A percentile compares a stretch with the other conserved stretches of the same genome.
Evolutionary conservation across 2,888 invertebrate species (phyloP).

Genomic region (Cryptops parisi): DNA sequence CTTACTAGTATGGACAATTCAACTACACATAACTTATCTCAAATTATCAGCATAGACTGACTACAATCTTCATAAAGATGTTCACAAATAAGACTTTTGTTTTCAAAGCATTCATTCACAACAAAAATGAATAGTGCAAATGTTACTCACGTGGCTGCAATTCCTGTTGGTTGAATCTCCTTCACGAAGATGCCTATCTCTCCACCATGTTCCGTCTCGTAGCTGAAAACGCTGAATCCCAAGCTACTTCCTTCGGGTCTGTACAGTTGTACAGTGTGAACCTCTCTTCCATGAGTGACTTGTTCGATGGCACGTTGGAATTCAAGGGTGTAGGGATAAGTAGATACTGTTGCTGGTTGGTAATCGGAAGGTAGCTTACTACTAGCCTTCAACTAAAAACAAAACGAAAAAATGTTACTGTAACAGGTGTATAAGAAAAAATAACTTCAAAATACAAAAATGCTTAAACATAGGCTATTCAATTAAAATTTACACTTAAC

Average conservation of each 20-base stretch:
- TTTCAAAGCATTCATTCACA: too few relatives aligned
- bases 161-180: conserved; percentile 47
- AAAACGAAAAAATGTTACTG: too few relatives aligned
- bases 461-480: too few relatives aligned
- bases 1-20: too few relatives aligned
- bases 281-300: conserved; percentile 43
- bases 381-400: neutral
- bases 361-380: conserved; percentile 18
- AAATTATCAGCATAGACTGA: too few relatives aligned
- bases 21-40: too few relatives aligned
- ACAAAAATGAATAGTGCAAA: neutral
- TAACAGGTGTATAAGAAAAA: too few relatives aligned
- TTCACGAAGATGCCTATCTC: conserved; percentile 51
- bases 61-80: too few relatives aligned
- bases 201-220: conserved; percentile 45
- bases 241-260: conserved; percentile 49
- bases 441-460: too few relatives aligned
- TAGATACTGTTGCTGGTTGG: conserved; percentile 20
- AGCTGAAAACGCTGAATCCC: conserved; percentile 51
- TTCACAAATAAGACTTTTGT: too few relatives aligned
- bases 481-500: too few relatives aligned
- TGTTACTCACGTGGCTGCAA: conserved; percentile 45
- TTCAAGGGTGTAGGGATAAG: conserved; percentile 38
- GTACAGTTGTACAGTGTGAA: conserved; percentile 43
- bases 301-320: conserved; percentile 42